Percentiles rank a stretch among this genome's conserved stretches.
Conservation (phyloP, 2,888 invertebrate species). For the Deilephila porcellus region DNA sequence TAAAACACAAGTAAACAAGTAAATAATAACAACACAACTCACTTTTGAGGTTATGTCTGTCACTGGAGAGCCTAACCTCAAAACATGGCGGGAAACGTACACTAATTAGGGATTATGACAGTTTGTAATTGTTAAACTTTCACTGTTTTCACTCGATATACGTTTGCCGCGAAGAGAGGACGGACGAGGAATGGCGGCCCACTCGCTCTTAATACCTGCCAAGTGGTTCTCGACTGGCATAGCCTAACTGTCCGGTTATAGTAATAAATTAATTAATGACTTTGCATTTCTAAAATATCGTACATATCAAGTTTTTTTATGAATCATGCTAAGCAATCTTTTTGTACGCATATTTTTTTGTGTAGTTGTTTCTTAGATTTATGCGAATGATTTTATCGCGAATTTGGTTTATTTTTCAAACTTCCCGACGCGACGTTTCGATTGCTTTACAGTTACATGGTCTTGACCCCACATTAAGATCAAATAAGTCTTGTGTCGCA, state of each 20-base stretch:
- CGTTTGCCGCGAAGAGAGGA: conserved; percentile 26
- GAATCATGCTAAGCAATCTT: too few relatives aligned
- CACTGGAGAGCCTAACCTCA: conserved; percentile 12
- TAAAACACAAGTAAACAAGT: not conserved
- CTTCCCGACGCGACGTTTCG: too few relatives aligned
- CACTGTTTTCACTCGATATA: conserved; percentile 34
- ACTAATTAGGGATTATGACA: not conserved
- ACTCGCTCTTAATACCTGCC: conserved; percentile 4
- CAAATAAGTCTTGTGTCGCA: too few relatives aligned
- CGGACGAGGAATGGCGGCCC: conserved; percentile 9
- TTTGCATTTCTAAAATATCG: not conserved
- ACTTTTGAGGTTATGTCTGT: not conserved
- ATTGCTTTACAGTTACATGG: too few relatives aligned
- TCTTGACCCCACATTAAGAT: too few relatives aligned
- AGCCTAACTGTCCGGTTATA: conserved; percentile 7
- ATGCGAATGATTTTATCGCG: too few relatives aligned
- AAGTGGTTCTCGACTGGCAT: conserved; percentile 5
- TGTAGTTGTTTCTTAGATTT: too few relatives aligned
- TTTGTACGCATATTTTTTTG: too few relatives aligned
- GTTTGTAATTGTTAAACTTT: conserved; percentile 33
- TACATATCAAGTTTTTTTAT: too few relatives aligned
- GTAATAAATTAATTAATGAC: conserved; percentile 18
- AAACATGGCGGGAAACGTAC: not conserved
- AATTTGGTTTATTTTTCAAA: too few relatives aligned
- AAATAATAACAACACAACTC: conserved; percentile 13